phyloP scores from a whole-genome alignment of 2,888 invertebrate genomes.

The Brenthis daphne region DNA sequence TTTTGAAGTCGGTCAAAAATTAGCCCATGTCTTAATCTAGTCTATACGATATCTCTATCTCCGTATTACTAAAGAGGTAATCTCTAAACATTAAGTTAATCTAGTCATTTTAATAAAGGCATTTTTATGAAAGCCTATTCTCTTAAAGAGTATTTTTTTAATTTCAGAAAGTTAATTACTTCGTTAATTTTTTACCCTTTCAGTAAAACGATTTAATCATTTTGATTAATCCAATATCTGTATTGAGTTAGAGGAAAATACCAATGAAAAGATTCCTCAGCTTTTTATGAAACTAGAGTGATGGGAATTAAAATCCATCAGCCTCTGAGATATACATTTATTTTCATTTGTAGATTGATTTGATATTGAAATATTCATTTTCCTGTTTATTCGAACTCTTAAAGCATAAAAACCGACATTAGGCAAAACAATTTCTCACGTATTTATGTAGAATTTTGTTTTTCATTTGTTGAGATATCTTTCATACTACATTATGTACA shows the following conservation, averaged over 20 bases:
- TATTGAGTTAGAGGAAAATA: constrained; percentile 64
- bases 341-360: constrained; percentile 4
- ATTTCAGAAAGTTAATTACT: constrained; percentile 13
- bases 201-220: constrained; percentile 14
- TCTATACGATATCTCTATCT: neutral
- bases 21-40: too few relatives aligned
- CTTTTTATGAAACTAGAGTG: constrained; percentile 15
- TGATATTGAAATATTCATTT: neutral
- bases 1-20: too few relatives aligned
- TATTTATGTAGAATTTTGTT: too few relatives aligned
- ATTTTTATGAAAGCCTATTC: constrained; percentile 14
- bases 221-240: constrained; percentile 56
- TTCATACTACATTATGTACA: too few relatives aligned
- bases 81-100: constrained; percentile 6
- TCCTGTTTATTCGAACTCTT: neutral
- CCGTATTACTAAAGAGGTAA: neutral
- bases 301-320: constrained; percentile 30
- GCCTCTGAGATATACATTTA: neutral
- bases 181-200: constrained; percentile 12
- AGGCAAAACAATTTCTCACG: too few relatives aligned
- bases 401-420: too few relatives aligned
- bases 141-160: constrained; percentile 1
- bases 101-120: constrained; percentile 11
- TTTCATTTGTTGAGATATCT: too few relatives aligned
- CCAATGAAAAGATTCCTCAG: constrained; percentile 55